Percentiles rank a stretch among this genome's conserved stretches.
Evolutionary conservation across 2,888 invertebrate genomes (phyloP).

Genomic region (Drosophila flavopinicola): DNA sequence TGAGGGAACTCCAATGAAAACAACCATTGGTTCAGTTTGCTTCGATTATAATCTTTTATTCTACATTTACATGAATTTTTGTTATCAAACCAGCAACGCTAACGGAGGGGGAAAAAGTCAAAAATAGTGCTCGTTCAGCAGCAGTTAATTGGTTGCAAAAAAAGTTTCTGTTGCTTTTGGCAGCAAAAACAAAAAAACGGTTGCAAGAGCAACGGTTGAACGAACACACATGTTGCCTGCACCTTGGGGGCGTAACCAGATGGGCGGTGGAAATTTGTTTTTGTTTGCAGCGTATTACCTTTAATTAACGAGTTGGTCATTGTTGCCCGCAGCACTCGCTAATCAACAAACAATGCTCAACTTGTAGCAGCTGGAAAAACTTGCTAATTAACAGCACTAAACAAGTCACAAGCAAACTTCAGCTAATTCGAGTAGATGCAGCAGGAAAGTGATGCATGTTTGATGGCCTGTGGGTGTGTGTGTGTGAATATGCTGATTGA

Average conservation of each 20-base stretch:
- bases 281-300: constrained; percentile 49
- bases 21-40: no score
- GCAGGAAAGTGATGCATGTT: constrained; percentile 19
- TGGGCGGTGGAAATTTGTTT: constrained; percentile 43
- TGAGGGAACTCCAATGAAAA: not conserved
- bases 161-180: constrained; percentile 6
- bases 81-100: not conserved
- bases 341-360: constrained; percentile 56
- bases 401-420: constrained; percentile 23
- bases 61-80: not conserved
- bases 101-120: not conserved
- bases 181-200: no score
- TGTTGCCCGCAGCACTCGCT: constrained; percentile 36
- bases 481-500: constrained; percentile 41
- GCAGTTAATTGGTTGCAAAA: constrained; percentile 56
- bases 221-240: constrained; percentile 16
- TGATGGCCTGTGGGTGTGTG: not conserved
- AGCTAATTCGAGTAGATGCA: constrained; percentile 16
- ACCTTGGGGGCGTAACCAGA: constrained; percentile 19
- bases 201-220: constrained; percentile 22
- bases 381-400: constrained; percentile 52
- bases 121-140: constrained; percentile 23
- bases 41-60: no score
- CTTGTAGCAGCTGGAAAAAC: constrained; percentile 51
- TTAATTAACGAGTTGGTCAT: constrained; percentile 57